A percentile compares a stretch with the other conserved stretches of the same genome.
Conservation (phyloP, 2,888 invertebrate genomes). For the Acanthosepion esculentum region DNA sequence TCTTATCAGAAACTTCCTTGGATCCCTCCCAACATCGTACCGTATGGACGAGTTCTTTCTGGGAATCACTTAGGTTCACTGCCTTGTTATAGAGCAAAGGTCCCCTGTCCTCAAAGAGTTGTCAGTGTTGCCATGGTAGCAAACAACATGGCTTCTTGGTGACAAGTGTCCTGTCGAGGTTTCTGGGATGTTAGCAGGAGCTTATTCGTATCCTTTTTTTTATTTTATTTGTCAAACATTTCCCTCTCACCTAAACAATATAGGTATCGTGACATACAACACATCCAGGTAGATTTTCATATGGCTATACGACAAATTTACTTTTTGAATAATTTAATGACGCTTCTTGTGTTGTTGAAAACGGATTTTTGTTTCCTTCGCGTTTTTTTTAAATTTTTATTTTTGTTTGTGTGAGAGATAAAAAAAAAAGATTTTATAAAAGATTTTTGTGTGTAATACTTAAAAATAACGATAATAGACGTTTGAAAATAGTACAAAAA, state of each 20-base stretch:
- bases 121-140: background rate
- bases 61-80: background rate
- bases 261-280: background rate
- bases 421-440: no score
- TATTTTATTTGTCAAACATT: background rate
- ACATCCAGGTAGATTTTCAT: background rate
- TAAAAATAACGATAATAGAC: no score
- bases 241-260: background rate
- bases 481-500: no score
- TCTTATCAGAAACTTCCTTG: background rate
- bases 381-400: no score
- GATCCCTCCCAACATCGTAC: background rate
- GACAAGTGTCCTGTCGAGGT: background rate
- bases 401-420: no score
- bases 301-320: background rate
- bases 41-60: background rate
- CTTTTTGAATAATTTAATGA: no score
- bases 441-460: no score
- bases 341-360: no score
- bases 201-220: background rate
- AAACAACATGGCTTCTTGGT: constrained; percentile 13
- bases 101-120: background rate
- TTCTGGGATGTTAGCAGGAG: constrained; percentile 25
- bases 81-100: background rate
- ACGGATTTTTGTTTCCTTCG: no score